Evolutionary conservation across 2,113 vertebrate genomes (phyloP), one percentile per base, ranked within the genome.

Genomic region (Cnemophilus loriae): DNA sequence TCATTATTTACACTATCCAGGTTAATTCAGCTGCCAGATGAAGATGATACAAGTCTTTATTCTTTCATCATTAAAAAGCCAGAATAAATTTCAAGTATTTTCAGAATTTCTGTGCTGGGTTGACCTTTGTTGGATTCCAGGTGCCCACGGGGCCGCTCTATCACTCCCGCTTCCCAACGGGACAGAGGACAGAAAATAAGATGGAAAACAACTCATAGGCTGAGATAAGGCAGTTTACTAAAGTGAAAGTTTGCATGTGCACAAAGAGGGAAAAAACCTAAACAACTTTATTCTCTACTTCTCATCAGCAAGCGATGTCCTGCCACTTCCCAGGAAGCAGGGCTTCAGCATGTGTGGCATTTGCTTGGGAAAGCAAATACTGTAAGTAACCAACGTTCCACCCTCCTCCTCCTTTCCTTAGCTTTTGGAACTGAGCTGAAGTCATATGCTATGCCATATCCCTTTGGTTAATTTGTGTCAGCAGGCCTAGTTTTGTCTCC

Each of bases 111-210:
- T 64, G 24, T 44, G 27, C 11, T 50, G 9, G 21, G 35, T 24
- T 64, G 50, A 57, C 27, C 17, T 73, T 65, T 19, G 21, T 3
- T 56, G 35, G 42, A 71, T 19, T 35, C 15, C 22, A 57, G 50
- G 35, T 42, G 50, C 11, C 35, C 67, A 46, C 0, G 1, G 6
- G 11, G 57, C 32, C 0, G 0, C 17, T 64, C 13, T 42, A 35
- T 42, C 42, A 49, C 30, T 42, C 15, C 18, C 11, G 10, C 3
- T 57, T 50, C 37, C 26, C 32, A 73, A 12, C 3, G 13, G 32
- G 27, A 37, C 8, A 32, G 35, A 21, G 21, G 4, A 35, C 9
- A 49, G 32, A 65, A 73, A 65, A 5, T 28, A 37, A 42, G 35
- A 73, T 16, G 10, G 21, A 57, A 56, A 73, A 88, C 10, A 55